Base-by-base conservation (phyloP, 2,888 invertebrate species). In the Archips crataeganus region DNA sequence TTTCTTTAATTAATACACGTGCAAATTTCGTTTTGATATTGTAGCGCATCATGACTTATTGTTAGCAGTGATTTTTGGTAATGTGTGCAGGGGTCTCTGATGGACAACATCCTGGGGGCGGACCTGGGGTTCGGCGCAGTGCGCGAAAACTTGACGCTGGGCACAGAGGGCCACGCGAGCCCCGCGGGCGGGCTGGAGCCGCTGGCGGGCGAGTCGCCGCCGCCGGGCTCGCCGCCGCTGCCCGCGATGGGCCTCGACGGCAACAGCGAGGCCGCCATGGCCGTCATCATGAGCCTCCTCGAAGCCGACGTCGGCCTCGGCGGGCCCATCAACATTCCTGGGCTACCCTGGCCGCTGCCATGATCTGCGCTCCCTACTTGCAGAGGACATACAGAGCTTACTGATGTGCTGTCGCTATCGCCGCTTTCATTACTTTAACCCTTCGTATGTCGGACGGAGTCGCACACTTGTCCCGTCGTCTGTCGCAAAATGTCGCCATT, bases 231-330 rank as follows among this genome's bases (percentile, higher is more conserved):
- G 3, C 90, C 90, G 4, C 88, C 88, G 0, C 81, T 89, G 13
- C 85, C 88, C 0, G 79, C 88, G 0, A 81, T 89, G 2, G 84
- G 84, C 0, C 95, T 95, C 60, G 97, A 97, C 83, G 97, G 97
- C 57, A 97, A 97, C 85, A 98, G 98, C 80, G 98, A 98, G 85
- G 98, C 98, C 2, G 97, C 98, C 5, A 98, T 98, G 98, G 98
- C 98, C 0, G 98, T 98, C 78, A 98, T 98, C 80, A 98, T 98
- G 98, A 98, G 97, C 86, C 95, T 98, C 36, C 91, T 98, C 61
- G 98, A 98, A 88, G 98, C 98, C 0, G 98, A 98, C 86, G 98
- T 98, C 0, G 98, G 98, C 0, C 95, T 98, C 45, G 98, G 98
- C 3, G 98, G 98, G 0, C 98, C 98, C 0, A 97, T 98, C 51